These are phyloP conservation scores for Clarias batrachus DNA, from an alignment of 2,113 vertebrate genomes.

Conservation along the genomic window DNA sequence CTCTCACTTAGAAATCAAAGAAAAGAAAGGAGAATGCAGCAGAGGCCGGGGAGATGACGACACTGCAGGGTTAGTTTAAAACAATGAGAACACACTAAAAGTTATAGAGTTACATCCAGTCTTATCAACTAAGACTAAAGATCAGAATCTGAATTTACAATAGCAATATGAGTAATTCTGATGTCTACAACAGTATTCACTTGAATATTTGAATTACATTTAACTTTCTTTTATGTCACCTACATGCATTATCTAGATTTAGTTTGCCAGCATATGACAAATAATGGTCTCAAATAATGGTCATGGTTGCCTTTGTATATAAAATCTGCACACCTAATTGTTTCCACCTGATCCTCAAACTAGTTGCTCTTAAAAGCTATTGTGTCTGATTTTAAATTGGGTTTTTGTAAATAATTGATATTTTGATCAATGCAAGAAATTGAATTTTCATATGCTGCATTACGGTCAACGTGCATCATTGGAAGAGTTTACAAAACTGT, in stretches of 20 bases:
- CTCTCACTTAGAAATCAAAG: slow-evolving; percentile 36
- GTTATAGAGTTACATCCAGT: neutral
- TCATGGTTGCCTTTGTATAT: too few relatives aligned
- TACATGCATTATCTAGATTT: too few relatives aligned
- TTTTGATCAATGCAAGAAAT: neutral
- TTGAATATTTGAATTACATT: neutral
- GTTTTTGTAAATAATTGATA: neutral
- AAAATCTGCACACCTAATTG: neutral
- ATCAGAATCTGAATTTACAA: neutral
- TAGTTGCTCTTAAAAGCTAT: neutral
- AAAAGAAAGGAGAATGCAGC: slow-evolving; percentile 33
- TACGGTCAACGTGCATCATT: too few relatives aligned
- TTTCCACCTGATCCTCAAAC: neutral
- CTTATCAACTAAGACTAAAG: neutral
- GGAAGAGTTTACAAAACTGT: too few relatives aligned
- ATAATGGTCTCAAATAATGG: too few relatives aligned
- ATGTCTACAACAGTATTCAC: neutral
- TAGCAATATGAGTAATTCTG: neutral
- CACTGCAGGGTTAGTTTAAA: slow-evolving; percentile 40
- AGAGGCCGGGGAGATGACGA: slow-evolving; percentile 31
- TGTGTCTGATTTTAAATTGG: neutral
- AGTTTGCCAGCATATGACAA: too few relatives aligned
- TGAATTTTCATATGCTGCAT: neutral
- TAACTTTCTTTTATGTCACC: neutral
- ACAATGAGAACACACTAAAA: neutral